Conservation (phyloP, 2,888 invertebrate species). For the Zelleria hepariella region DNA sequence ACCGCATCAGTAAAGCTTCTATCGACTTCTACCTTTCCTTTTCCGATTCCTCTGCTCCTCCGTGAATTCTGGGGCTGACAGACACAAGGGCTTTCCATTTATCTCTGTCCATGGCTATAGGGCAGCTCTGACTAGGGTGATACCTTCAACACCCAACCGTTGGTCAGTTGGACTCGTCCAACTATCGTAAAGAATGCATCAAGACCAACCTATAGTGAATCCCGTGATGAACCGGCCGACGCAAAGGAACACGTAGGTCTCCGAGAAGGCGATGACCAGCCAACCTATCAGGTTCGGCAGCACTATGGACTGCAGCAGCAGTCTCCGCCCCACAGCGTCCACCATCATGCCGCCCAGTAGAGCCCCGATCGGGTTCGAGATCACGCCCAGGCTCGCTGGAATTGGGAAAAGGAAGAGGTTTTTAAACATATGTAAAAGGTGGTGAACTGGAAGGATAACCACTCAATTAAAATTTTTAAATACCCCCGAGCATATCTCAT, state of each 20-base stretch:
- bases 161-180: not conserved
- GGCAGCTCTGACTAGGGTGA: too few species aligned
- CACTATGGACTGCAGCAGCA: slow-evolving; percentile 76
- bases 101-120: too few species aligned
- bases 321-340: slow-evolving; percentile 75
- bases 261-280: slow-evolving; percentile 77
- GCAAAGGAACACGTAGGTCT: slow-evolving; percentile 74
- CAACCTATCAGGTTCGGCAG: slow-evolving; percentile 79
- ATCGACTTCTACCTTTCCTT: too few species aligned
- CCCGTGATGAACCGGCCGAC: slow-evolving; percentile 79
- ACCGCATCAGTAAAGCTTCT: too few species aligned
- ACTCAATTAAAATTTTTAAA: too few species aligned
- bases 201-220: slow-evolving; percentile 72
- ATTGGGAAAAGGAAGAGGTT: slow-evolving; percentile 11
- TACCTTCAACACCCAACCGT: too few species aligned
- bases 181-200: not conserved
- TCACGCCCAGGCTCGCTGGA: slow-evolving; percentile 79
- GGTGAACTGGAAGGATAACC: too few species aligned
- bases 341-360: slow-evolving; percentile 78
- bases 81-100: too few species aligned
- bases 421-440: too few species aligned
- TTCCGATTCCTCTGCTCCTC: too few species aligned
- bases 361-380: slow-evolving; percentile 80
- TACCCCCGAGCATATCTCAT: too few species aligned
- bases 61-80: too few species aligned